Evolutionary conservation across 2,888 invertebrate species (phyloP).

Genomic region (Philaethria dido): DNA sequence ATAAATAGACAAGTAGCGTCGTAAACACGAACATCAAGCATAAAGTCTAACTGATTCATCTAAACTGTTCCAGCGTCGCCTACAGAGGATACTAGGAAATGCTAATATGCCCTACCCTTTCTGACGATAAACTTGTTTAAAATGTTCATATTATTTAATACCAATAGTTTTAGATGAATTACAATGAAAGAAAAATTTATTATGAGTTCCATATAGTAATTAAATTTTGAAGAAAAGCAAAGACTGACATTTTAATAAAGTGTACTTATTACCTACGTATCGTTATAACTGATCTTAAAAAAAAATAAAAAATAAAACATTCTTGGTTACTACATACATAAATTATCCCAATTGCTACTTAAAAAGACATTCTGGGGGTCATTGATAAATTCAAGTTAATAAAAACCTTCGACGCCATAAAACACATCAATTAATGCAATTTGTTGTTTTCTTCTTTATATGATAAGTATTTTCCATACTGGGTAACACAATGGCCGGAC

Average conservation of each 20-base stretch:
- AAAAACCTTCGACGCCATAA: conserved; percentile 18
- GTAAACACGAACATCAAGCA: conserved; percentile 33
- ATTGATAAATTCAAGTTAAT: neutral
- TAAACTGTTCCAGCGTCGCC: conserved; percentile 24
- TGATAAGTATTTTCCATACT: conserved; percentile 43
- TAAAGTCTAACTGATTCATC: conserved; percentile 37
- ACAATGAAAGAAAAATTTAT: no score
- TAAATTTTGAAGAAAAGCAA: neutral
- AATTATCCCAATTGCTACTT: neutral
- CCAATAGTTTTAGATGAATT: neutral
- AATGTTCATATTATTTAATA: conserved; percentile 6
- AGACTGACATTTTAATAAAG: no score
- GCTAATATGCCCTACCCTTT: conserved; percentile 15
- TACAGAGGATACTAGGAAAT: conserved; percentile 5
- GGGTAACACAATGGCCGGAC: conserved; percentile 49
- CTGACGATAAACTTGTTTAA: conserved; percentile 9
- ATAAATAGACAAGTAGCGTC: conserved; percentile 32
- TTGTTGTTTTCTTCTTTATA: conserved; percentile 45
- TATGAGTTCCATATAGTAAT: neutral
- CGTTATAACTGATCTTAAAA: no score
- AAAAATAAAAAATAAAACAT: neutral
- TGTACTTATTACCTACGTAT: no score
- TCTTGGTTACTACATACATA: neutral
- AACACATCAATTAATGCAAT: conserved; percentile 44
- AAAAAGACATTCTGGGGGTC: neutral